Evolutionary conservation across 1,140 invertebrate species (phyloP).

Genomic region (Palaemon carinicauda): DNA sequence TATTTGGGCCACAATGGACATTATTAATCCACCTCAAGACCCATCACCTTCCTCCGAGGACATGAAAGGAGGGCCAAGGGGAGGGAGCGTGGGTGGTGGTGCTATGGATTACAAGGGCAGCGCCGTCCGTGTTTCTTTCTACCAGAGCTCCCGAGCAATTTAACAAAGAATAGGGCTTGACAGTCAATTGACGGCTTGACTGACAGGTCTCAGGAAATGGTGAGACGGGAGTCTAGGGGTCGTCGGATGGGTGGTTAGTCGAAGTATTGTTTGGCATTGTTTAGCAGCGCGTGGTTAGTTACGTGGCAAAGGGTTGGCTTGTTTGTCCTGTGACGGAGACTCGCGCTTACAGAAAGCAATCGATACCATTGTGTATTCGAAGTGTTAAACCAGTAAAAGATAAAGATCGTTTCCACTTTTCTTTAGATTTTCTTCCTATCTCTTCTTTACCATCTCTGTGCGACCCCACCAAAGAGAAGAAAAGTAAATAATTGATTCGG

Average conservation of each 20-base stretch:
- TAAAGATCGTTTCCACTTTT: too few relatives aligned
- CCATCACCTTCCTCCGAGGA: background rate
- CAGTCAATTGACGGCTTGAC: conserved; percentile 39
- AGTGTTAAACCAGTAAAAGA: background rate
- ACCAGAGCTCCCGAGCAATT: conserved; percentile 13
- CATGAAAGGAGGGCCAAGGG: too few relatives aligned
- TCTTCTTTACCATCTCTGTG: too few relatives aligned
- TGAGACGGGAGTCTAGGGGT: background rate
- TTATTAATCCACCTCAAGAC: background rate
- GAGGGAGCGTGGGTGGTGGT: too few relatives aligned
- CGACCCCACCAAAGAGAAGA: too few relatives aligned
- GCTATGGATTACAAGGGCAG: too few relatives aligned
- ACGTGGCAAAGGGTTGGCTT: background rate
- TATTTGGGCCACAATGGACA: background rate
- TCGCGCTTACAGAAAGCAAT: background rate
- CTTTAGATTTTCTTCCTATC: too few relatives aligned
- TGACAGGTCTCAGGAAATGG: conserved; percentile 6
- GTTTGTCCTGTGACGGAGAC: background rate
- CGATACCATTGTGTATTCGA: background rate
- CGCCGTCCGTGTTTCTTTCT: background rate
- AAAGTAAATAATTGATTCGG: too few relatives aligned
- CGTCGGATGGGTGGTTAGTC: background rate
- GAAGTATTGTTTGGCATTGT: conserved; percentile 24
- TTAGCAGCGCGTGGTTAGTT: conserved; percentile 31
- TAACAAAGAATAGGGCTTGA: conserved; percentile 30